Base-by-base conservation (phyloP, 1,140 invertebrate species). In the Polypedilum vanderplanki region DNA sequence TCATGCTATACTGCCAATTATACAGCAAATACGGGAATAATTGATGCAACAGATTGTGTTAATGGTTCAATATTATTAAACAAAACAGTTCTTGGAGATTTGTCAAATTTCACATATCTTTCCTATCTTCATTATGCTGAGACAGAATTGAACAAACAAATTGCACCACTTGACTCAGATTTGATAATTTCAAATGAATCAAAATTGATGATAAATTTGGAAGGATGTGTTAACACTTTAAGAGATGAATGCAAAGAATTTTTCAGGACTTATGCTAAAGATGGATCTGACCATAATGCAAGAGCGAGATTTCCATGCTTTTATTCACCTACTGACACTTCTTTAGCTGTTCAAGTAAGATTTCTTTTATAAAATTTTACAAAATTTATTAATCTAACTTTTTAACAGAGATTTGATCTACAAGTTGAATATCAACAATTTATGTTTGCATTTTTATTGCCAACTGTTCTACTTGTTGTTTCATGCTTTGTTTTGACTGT, bases 171-270 rank as follows among this genome's bases (percentile, higher is more conserved):
- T 0, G 93, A 95, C 80, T 85, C 87, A 0, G 90, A 93, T 78
- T 80, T 95, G 3, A 89, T 93, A 70, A 90, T 96, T 70, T 90
- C 92, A 7, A 96, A 96, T 79, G 92, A 94, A 76, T 93, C 91
- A 75, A 86, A 88, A 65, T 82, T 96, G 57, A 87, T 94, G 82
- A 94, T 95, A 73, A 96, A 96, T 80, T 80, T 95, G 40, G 93
- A 96, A 83, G 92, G 92, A 1, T 95, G 93, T 79, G 93, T 96
- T 0, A 96, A 96, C 78, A 94, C 93, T 0, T 83, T 96, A 17
- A 85, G 88, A 76, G 92, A 95, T 79, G 94, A 95, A 83, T 96
- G 94, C 83, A 91, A 89, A 77, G 91, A 92, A 33, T 96, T 95
- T 78, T 85, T 95, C 0, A 86, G 89, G 76, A 88, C 90, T 74